Conservation (phyloP, 2,888 invertebrate species). For the Eupithecia abbreviata region DNA sequence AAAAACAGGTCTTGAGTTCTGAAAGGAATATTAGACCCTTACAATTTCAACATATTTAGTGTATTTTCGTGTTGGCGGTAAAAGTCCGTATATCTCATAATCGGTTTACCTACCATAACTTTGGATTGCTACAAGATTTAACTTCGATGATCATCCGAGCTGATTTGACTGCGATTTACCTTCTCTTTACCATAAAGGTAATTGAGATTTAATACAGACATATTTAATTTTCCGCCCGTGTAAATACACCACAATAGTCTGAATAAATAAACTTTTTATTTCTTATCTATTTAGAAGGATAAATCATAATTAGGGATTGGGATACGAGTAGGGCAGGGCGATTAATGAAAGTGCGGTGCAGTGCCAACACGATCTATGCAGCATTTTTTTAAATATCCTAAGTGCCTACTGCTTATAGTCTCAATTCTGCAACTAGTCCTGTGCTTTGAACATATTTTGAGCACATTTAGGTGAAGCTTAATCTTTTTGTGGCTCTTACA, state of each 20-base stretch:
- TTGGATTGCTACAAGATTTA: background rate
- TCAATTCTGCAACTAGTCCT: conserved; percentile 21
- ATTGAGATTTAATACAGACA: background rate
- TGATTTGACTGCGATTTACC: background rate
- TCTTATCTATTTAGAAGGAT: no score
- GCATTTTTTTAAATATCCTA: conserved; percentile 24
- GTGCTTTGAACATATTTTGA: conserved; percentile 7
- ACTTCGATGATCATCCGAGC: background rate
- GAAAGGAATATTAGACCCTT: conserved; percentile 29
- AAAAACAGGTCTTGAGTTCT: conserved; percentile 45
- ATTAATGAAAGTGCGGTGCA: conserved; percentile 39
- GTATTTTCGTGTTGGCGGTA: no score
- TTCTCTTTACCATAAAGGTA: background rate
- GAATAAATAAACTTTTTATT: no score
- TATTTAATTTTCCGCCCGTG: background rate
- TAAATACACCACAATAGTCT: no score
- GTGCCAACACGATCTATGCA: conserved; percentile 47
- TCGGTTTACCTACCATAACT: no score
- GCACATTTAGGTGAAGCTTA: conserved; percentile 12
- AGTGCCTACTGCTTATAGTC: conserved; percentile 17
- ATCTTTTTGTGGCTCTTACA: background rate
- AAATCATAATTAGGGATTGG: background rate
- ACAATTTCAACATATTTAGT: background rate
- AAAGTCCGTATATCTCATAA: no score
- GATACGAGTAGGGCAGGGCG: conserved; percentile 13